A percentile compares a stretch with the other conserved stretches of the same genome.
These are phyloP conservation scores for Triops cancriformis DNA, from an alignment of 1,140 invertebrate genomes.

Conservation along the genomic window DNA sequence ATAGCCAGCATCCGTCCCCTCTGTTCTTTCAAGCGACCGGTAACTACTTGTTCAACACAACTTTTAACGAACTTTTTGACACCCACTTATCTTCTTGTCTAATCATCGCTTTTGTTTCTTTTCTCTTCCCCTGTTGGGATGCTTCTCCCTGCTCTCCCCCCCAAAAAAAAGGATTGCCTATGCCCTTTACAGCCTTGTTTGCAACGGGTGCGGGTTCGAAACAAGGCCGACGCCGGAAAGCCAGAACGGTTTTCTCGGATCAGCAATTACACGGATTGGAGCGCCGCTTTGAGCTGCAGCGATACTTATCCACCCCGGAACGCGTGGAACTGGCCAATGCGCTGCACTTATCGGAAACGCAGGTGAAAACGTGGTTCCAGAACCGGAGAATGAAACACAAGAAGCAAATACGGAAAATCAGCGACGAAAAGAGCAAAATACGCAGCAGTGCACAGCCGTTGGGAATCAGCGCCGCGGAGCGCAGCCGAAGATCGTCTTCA, in stretches of 20 bases:
- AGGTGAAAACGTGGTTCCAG: constrained; percentile 97
- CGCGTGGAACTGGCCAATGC: constrained; percentile 85
- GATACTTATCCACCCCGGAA: constrained; percentile 95
- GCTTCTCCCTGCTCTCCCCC: no score
- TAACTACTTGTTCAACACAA: constrained; percentile 11
- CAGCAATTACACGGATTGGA: constrained; percentile 89
- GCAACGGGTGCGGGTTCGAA: constrained; percentile 54
- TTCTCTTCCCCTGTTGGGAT: no score
- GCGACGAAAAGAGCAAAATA: constrained; percentile 41
- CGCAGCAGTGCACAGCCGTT: not conserved
- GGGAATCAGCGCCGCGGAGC: not conserved
- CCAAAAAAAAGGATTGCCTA: constrained; percentile 27
- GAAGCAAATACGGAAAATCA: constrained; percentile 73
- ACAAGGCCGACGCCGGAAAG: constrained; percentile 84
- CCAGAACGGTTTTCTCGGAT: constrained; percentile 95
- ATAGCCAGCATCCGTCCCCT: constrained; percentile 21
- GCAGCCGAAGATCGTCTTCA: not conserved
- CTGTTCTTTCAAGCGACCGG: constrained; percentile 28
- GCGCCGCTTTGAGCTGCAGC: constrained; percentile 88
- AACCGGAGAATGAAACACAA: constrained; percentile 96
- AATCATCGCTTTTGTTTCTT: no score
- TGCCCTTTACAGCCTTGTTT: constrained; percentile 62
- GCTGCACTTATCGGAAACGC: constrained; percentile 89
- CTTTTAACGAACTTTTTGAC: constrained; percentile 7
- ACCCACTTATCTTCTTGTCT: not conserved